Percentiles rank a stretch among this genome's conserved stretches.
Evolutionary conservation across 2,113 vertebrate genomes (phyloP).

Genomic region (Tympanuchus pallidicinctus): DNA sequence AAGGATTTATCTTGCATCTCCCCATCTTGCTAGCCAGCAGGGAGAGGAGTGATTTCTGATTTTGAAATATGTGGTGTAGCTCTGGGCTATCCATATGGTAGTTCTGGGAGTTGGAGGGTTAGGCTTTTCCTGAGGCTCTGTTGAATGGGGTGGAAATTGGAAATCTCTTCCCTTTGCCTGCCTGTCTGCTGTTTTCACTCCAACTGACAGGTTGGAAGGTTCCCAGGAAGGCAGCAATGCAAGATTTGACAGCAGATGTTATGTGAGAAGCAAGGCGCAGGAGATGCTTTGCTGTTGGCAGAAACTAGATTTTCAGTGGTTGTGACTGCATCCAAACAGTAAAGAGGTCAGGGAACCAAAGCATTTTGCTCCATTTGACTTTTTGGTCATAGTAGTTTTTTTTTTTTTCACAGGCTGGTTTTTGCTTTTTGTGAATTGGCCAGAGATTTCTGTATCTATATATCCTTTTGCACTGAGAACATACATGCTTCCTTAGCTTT

Average conservation of each 20-base stretch:
- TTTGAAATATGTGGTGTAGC: conserved; percentile 47
- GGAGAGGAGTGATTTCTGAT: neutral
- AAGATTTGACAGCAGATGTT: conserved; percentile 67
- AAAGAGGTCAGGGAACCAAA: conserved; percentile 28
- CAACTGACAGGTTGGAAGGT: conserved; percentile 56
- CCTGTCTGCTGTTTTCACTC: conserved; percentile 53
- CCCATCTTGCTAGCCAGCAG: neutral
- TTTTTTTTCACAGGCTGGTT: neutral
- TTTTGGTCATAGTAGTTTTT: neutral
- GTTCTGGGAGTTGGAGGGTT: neutral
- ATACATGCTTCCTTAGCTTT: neutral
- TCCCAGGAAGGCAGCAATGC: conserved; percentile 51
- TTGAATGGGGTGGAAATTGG: neutral
- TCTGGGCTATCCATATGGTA: conserved; percentile 49
- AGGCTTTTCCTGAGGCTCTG: conserved; percentile 28
- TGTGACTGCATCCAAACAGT: conserved; percentile 25
- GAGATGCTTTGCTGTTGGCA: conserved; percentile 50
- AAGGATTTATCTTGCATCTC: neutral
- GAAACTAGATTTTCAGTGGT: conserved; percentile 32
- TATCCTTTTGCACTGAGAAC: neutral
- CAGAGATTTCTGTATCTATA: neutral
- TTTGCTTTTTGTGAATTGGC: neutral
- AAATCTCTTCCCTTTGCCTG: conserved; percentile 36
- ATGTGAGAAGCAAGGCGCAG: neutral
- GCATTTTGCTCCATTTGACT: neutral